Base-by-base conservation (phyloP, 2,113 vertebrate genomes). In the Onychostoma macrolepis region DNA sequence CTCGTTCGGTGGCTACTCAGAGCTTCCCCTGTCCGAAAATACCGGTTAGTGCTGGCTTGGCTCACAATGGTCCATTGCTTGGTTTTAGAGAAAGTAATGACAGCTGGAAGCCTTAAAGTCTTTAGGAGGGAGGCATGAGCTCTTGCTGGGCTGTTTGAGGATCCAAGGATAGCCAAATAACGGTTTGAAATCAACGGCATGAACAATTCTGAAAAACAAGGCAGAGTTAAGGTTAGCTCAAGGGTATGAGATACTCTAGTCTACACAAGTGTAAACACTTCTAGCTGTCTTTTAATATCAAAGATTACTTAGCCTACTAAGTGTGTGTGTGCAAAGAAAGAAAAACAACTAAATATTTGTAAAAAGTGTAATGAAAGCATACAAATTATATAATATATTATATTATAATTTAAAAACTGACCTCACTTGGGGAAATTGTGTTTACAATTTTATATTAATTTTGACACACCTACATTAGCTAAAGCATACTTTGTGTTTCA, bases 31-130 rank as follows among this genome's bases (percentile, higher is more conserved):
- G 1, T 81, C 79, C 24, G n/a, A 81, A 81, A 82, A 82, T 82
- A 67, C n/a, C 17, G 15, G 26, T 67, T 65, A 82, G n/a, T 17
- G 13, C 74, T 83, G 81, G 41, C 63, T 71, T 50, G 63, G 63
- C 17, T 30, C 43, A 45, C 58, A 45, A 30, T 9, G 26, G 58
- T 63, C 58, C 61, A 43, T 82, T 82, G 58, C 33, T 26, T 38
- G 78, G 50, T 43, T 82, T 82, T 65, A 80, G 80, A 45, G 80
- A 82, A 82, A 65, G 8, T 45, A 26, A 65, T 26, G 80, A 67
- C 80, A 82, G 80, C 80, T 65, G 80, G 58, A 65, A 82, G 80
- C 80, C 38, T 82, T 45, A 82, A 67, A 82, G 80, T 82, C 80
- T 82, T 82, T 65, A 82, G 58, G n/a, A 82, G 15, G 9, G 2